phyloP scores from a whole-genome alignment of 1,140 invertebrate genomes.

The Acromyrmex echinatior region DNA sequence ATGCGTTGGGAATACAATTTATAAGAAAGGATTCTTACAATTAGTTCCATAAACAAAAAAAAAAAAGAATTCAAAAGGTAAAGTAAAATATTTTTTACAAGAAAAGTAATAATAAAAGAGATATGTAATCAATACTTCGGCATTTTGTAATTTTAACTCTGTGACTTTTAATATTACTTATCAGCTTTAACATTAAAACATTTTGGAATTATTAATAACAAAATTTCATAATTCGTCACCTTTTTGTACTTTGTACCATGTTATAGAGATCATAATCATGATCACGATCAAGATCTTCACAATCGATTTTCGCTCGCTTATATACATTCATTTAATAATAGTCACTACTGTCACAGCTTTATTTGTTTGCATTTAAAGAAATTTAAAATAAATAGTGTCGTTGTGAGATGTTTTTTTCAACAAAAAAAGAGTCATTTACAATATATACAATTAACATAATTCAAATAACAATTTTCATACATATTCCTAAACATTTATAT shows the following conservation, averaged over 20 bases:
- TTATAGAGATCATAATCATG: slow-evolving; percentile 13
- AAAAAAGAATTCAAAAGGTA: background rate
- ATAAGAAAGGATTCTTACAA: no score
- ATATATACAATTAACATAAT: slow-evolving; percentile 50
- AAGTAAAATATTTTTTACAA: slow-evolving; percentile 23
- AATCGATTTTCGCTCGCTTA: slow-evolving; percentile 8
- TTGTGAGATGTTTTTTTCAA: slow-evolving; percentile 44
- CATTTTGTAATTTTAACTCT: no score
- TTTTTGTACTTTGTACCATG: slow-evolving; percentile 44
- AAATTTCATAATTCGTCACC: slow-evolving; percentile 37
- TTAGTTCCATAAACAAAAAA: background rate
- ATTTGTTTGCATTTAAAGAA: slow-evolving; percentile 37
- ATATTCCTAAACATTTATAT: background rate
- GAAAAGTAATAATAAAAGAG: background rate
- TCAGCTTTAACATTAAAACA: slow-evolving; percentile 35
- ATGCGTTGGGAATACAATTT: no score
- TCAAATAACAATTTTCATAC: slow-evolving; percentile 2
- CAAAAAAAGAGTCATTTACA: slow-evolving; percentile 31
- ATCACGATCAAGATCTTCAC: slow-evolving; percentile 12
- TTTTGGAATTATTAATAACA: slow-evolving; percentile 32
- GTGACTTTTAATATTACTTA: background rate
- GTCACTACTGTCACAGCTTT: slow-evolving; percentile 23
- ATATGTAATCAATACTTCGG: background rate
- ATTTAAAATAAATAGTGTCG: slow-evolving; percentile 45
- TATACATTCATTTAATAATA: slow-evolving; percentile 33